Conservation (phyloP, 35 echinoderm and acorn worm genomes). For the Heliocidaris tuberculata region DNA sequence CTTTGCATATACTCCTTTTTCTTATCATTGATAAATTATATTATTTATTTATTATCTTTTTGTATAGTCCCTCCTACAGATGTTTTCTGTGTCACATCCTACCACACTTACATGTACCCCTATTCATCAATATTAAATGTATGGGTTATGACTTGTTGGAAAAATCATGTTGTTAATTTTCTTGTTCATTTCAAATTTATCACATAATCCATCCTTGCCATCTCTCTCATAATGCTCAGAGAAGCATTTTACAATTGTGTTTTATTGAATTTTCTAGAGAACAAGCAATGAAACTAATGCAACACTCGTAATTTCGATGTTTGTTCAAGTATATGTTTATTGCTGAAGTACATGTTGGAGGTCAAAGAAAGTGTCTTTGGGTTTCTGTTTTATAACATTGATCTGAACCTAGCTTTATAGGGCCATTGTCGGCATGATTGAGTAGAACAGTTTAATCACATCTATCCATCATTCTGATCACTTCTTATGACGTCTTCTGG, state of each 20-base stretch:
- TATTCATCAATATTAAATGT: no score
- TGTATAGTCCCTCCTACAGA: no score
- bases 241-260: not conserved
- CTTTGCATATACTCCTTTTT: no score
- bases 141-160: no score
- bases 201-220: not conserved
- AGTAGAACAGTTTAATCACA: not conserved
- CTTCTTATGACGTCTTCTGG: not conserved
- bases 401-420: not conserved
- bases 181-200: not conserved
- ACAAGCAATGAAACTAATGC: not conserved
- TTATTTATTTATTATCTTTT: no score
- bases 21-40: no score
- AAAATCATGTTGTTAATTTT: not conserved
- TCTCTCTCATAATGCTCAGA: not conserved
- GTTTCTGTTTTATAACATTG: not conserved
- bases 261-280: not conserved
- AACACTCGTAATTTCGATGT: not conserved
- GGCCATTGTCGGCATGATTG: not conserved
- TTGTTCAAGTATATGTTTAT: not conserved
- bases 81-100: no score
- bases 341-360: not conserved
- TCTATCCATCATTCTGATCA: conserved; percentile 3
- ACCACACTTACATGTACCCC: no score
- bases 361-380: not conserved